A percentile compares a stretch with the other conserved stretches of the same genome.
These are phyloP conservation scores for Cheilosia grossa DNA, from an alignment of 2,888 invertebrate species.

Conservation along the genomic window DNA sequence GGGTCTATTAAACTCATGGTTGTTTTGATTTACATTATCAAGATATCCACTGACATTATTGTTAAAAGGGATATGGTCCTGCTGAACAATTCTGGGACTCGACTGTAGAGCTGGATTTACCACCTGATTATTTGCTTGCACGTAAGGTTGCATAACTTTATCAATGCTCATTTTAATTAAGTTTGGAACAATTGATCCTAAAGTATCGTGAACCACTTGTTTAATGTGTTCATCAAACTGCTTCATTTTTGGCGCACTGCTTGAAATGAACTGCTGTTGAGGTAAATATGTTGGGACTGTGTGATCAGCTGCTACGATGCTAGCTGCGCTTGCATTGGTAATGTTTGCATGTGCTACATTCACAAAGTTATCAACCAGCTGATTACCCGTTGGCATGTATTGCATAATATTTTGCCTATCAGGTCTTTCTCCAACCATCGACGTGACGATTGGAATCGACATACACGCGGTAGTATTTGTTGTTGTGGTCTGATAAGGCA, in stretches of 20 bases:
- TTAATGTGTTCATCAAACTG: background rate
- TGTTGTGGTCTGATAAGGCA: background rate
- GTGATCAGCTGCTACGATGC: background rate
- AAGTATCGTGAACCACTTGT: background rate
- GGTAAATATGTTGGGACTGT: background rate
- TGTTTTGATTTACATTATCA: background rate
- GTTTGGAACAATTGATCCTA: background rate
- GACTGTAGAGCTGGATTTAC: background rate
- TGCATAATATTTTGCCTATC: background rate
- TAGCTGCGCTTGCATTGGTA: background rate
- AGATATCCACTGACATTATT: too few species aligned
- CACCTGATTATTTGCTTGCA: background rate
- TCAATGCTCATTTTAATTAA: background rate
- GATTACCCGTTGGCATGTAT: background rate
- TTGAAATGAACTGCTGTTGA: background rate
- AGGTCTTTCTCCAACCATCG: background rate
- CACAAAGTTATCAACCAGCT: background rate
- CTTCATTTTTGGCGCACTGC: background rate
- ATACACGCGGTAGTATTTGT: background rate
- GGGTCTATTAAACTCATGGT: background rate
- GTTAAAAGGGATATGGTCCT: too few species aligned
- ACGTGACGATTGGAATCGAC: background rate
- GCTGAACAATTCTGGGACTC: background rate
- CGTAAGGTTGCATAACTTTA: too few species aligned
- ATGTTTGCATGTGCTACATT: background rate